Percentiles rank a stretch among this genome's conserved stretches.
phyloP scores from a whole-genome alignment of 1,140 invertebrate species.

The Hesperophylax magnus region DNA sequence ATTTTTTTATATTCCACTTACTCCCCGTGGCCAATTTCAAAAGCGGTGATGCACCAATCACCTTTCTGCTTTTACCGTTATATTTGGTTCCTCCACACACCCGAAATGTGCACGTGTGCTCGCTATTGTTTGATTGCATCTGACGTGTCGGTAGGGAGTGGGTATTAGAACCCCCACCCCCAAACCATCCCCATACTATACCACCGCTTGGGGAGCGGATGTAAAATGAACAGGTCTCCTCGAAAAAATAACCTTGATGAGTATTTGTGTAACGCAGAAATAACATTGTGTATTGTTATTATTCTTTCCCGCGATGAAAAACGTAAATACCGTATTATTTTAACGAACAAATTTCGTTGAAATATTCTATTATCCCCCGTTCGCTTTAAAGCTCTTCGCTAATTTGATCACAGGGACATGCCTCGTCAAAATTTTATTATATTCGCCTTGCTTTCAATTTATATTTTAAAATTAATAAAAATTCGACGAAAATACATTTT shows the following conservation, averaged over 20 bases:
- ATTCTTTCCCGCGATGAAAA: background rate
- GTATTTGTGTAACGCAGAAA: conserved; percentile 15
- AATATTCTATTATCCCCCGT: no score
- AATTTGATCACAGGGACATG: no score
- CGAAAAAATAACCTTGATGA: background rate
- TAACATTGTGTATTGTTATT: conserved; percentile 17
- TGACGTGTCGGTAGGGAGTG: background rate
- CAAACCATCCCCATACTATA: background rate
- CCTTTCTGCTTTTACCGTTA: background rate
- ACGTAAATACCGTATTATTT: background rate
- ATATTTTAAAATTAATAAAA: no score
- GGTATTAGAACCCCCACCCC: background rate
- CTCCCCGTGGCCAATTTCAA: background rate
- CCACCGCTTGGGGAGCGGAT: background rate
- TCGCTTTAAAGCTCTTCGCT: no score
- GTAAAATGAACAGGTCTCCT: background rate
- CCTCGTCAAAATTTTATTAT: no score
- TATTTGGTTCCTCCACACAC: background rate
- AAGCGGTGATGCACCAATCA: background rate
- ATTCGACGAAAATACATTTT: no score
- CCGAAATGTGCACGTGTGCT: background rate
- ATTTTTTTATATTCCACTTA: no score
- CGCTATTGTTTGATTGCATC: conserved; percentile 12
- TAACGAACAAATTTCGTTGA: background rate
- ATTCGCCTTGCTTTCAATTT: no score